Evolutionary conservation across 2,888 invertebrate genomes (phyloP), one percentile per base, ranked within the genome.

Genomic region (Creontiades dilutus): DNA sequence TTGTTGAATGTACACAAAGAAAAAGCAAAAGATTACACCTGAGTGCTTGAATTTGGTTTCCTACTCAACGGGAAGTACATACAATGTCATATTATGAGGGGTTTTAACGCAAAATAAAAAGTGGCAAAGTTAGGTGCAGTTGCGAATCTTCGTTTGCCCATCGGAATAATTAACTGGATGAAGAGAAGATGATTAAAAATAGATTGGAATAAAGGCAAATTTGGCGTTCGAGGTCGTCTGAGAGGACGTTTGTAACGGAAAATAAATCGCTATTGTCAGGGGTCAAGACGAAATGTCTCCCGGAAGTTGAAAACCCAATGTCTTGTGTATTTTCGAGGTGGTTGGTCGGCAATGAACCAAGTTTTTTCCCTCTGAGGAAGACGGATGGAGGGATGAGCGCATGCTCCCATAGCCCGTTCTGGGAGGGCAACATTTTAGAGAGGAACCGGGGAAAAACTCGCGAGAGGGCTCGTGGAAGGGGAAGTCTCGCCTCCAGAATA

Each of bases 401-500:
- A 78, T 78, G 78, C 78, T 37, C 47, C 11, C 19, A 37, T 78
- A 76, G 23, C 23, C 76, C 23, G 27, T 14, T n/a, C 13, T 23
- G 16, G 61, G 61, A 11, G 68, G 23, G 68, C 23, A 23, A 78
- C 78, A n/a, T 78, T 78, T 78, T 37, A 7, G 78, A 68, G 68
- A 68, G 12, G 68, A 68, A 68, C 68, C 19, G n/a, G 48, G 80
- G 80, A 52, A 82, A 37, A 82, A 82, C 52, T 82, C 27, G 82
- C 52, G 52, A 13, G 19, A 68, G 68, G 68, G 68, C 12, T 68
- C 46, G 57, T 86, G 86, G 86, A 86, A 86, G 86, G 86, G 86
- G 86, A 13, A 86, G 86, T n/a, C 47, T 23, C 68, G 75, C 3
- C 48, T 86, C 86, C 86, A 86, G 86, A 86, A 86, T 86, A 86